Conservation (phyloP, 1,140 invertebrate genomes). For the Colletes latitarsis region DNA sequence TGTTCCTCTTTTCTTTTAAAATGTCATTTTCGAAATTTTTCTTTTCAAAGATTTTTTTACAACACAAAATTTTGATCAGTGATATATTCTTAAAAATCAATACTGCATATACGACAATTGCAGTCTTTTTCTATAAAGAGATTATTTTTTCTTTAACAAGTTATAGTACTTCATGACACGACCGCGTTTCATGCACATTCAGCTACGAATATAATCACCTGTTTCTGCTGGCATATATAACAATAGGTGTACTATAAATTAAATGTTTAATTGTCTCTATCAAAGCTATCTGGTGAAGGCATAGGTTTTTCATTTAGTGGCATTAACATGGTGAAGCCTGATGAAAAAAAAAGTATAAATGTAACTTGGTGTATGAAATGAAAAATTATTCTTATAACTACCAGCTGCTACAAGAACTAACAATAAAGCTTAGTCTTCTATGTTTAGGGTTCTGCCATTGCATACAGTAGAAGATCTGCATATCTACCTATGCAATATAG, state of each 20-base stretch:
- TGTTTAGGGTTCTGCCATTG: conserved; percentile 60
- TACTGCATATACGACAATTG: conserved; percentile 2
- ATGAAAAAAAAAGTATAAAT: conserved; percentile 46
- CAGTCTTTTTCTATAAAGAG: neutral
- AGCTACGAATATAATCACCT: conserved; percentile 42
- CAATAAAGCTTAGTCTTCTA: conserved; percentile 44
- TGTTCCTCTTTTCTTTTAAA: conserved; percentile 56
- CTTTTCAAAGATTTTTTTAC: neutral
- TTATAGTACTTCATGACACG: conserved; percentile 1
- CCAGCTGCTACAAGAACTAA: conserved; percentile 38
- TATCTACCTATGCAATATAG: conserved; percentile 53
- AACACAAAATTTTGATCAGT: conserved; percentile 10
- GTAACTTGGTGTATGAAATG: conserved; percentile 50
- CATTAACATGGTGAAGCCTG: conserved; percentile 31
- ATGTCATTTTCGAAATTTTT: conserved; percentile 48
- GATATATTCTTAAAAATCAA: conserved; percentile 1
- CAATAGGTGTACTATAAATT: conserved; percentile 49
- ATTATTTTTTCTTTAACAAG: conserved; percentile 1
- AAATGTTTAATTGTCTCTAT: conserved; percentile 56
- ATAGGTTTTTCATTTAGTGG: conserved; percentile 45
- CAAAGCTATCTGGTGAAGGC: conserved; percentile 45
- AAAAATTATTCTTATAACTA: conserved; percentile 66
- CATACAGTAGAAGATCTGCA: conserved; percentile 52
- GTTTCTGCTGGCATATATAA: conserved; percentile 44
- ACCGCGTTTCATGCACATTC: conserved; percentile 24